Base-by-base conservation (phyloP, 2,888 invertebrate species). In the Baccha elongata region DNA sequence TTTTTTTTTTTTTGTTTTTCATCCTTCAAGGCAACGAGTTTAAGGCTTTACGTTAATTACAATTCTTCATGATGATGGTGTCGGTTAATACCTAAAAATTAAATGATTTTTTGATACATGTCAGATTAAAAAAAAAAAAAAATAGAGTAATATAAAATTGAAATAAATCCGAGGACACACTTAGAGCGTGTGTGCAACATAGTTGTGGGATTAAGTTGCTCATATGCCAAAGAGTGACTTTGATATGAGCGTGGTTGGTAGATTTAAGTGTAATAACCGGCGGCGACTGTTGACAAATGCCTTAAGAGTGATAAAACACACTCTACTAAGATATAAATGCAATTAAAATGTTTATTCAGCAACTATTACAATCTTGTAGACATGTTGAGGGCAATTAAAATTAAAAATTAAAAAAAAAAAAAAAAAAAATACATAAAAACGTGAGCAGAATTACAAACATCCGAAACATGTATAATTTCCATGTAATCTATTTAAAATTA, bases 41-140 rank as follows among this genome's bases (percentile, higher is more conserved):
- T 26, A 10, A 26, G 19, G 11, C 26, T 68, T 65, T 68, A 40
- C 32, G 48, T 62, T 76, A 76, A 72, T 76, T 76, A 81, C 71
- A 72, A 62, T 76, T 71, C 65, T 71, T 50, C 62, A 53, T 46
- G 65, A 60, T 76, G 76, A 53, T 46, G 65, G 65, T 76, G 76
- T 67, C 46, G 62, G 46, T n/a, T n/a, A 23, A 68, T 73, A 73
- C 26, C 26, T 58, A 42, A 75, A 69, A 60, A 69, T 65, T 75
- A 64, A 81, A 81, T 42, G 71, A 67, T 67, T 72, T 15, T 72
- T 46, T 23, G 58, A 80, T 72, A 64, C 37, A 17, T 69, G 60
- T 81, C 71, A 17, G 76, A 67, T 81, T 48, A 76, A 71, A 29
- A 50, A 67, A 72, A 40, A 19, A 29, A 52, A 55, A 15, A 53